A percentile compares a stretch with the other conserved stretches of the same genome.
phyloP scores from a whole-genome alignment of 2,113 vertebrate genomes.

The Platichthys flesus region DNA sequence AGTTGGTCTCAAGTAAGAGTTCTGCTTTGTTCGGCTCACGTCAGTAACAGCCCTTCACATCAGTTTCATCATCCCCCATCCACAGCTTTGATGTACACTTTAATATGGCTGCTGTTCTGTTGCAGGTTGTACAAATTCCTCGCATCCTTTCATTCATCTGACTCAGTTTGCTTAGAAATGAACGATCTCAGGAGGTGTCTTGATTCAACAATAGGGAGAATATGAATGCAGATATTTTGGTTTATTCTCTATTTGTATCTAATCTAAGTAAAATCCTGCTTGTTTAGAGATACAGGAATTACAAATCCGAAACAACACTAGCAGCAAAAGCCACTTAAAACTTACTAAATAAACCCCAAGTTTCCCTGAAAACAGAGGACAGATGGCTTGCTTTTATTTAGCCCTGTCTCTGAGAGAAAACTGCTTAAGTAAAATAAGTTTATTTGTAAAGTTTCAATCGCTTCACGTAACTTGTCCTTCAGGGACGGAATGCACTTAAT shows the following conservation, averaged over 20 bases:
- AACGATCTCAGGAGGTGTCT: slow-evolving; percentile 8
- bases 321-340: background rate
- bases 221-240: no score
- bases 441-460: no score
- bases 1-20: background rate
- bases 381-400: no score
- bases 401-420: no score
- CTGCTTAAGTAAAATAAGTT: no score
- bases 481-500: no score
- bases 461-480: no score
- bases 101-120: background rate
- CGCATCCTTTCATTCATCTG: background rate
- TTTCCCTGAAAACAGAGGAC: no score
- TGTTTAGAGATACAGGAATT: background rate
- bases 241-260: no score
- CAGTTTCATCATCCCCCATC: background rate
- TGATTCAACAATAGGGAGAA: background rate
- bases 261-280: no score
- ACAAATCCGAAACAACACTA: background rate
- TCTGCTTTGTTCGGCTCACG: background rate
- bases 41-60: background rate
- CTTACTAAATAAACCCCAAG: no score
- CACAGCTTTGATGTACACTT: background rate
- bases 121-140: slow-evolving; percentile 31
- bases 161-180: background rate